A percentile compares a stretch with the other conserved stretches of the same genome.
Evolutionary conservation across 2,888 invertebrate species (phyloP).

Genomic region (Drosophila dives): DNA sequence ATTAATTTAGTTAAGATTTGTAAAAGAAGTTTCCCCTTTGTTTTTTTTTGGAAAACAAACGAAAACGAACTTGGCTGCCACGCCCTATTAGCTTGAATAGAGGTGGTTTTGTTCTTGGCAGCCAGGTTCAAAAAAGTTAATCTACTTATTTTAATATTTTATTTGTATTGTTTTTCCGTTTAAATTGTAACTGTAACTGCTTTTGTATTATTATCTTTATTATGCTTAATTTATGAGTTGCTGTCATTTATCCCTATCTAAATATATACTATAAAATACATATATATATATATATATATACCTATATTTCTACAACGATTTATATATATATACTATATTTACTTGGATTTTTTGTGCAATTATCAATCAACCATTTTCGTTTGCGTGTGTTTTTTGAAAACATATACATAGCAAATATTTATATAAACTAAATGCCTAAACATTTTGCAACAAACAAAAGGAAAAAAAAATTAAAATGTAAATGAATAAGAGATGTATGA

Average conservation of each 20-base stretch:
- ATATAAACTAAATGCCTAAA: conserved; percentile 57
- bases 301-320: conserved; percentile 23
- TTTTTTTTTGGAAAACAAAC: conserved; percentile 50
- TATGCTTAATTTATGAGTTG: conserved; percentile 75
- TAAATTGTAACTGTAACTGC: conserved; percentile 65
- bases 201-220: conserved; percentile 79
- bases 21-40: conserved; percentile 67
- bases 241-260: conserved; percentile 39
- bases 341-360: conserved; percentile 78
- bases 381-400: conserved; percentile 67
- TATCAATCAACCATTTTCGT: conserved; percentile 74
- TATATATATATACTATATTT: conserved; percentile 33
- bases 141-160: conserved; percentile 57
- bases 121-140: background rate
- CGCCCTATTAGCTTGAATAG: background rate
- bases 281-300: conserved; percentile 36
- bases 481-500: conserved; percentile 51
- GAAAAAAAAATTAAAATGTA: conserved; percentile 35
- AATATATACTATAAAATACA: conserved; percentile 33
- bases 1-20: conserved; percentile 62
- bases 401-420: conserved; percentile 59
- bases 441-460: conserved; percentile 40
- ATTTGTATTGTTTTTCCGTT: conserved; percentile 62
- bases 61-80: conserved; percentile 31
- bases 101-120: background rate